These are phyloP conservation scores for Zaprionus vittiger DNA, from an alignment of 1,140 invertebrate genomes.

Conservation along the genomic window DNA sequence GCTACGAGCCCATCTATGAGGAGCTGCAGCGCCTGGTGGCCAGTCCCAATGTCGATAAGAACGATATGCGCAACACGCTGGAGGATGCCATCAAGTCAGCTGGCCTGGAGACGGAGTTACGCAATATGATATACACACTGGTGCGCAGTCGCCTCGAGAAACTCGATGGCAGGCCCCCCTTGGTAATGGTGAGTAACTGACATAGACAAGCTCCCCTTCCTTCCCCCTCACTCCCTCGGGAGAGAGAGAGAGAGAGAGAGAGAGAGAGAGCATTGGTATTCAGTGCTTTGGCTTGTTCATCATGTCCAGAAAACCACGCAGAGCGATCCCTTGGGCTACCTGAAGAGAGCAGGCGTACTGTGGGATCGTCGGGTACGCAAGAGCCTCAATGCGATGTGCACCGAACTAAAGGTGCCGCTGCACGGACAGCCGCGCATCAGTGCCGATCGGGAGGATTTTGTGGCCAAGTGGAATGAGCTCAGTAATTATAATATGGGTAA, in stretches of 20 bases:
- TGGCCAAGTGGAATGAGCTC: conserved; percentile 95
- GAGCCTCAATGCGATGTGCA: conserved; percentile 97
- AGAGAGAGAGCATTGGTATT: background rate
- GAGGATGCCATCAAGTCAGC: conserved; percentile 89
- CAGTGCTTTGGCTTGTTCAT: background rate
- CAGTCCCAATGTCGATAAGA: conserved; percentile 88
- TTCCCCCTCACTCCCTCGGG: background rate
- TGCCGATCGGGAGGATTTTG: conserved; percentile 92
- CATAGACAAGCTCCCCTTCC: background rate
- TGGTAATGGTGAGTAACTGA: conserved; percentile 51
- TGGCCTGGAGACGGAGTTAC: conserved; percentile 91
- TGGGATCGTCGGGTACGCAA: conserved; percentile 98
- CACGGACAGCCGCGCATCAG: conserved; percentile 89
- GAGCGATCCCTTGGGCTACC: conserved; percentile 87
- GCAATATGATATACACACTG: conserved; percentile 93
- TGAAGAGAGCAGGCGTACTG: conserved; percentile 93
- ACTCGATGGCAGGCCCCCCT: conserved; percentile 42
- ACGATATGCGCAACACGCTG: conserved; percentile 91
- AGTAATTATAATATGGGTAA: conserved; percentile 95
- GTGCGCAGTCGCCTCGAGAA: conserved; percentile 84
- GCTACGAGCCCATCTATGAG: conserved; percentile 87
- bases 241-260: background rate
- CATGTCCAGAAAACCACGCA: conserved; percentile 70
- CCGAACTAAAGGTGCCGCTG: conserved; percentile 92
- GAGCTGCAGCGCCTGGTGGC: conserved; percentile 88